phyloP scores from a whole-genome alignment of 1,140 invertebrate genomes.

The Yoshiicerus persimilis region DNA sequence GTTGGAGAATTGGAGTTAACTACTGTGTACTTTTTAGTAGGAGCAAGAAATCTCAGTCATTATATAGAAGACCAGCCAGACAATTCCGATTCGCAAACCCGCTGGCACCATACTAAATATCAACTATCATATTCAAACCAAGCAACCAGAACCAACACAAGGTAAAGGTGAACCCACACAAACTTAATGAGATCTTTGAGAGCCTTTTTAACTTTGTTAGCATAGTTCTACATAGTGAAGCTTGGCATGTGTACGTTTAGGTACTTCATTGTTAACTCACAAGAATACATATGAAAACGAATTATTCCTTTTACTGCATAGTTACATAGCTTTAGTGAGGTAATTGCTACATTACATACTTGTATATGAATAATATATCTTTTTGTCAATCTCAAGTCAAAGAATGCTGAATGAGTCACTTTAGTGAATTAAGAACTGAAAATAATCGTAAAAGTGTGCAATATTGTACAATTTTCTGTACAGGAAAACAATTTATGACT shows the following conservation, averaged over 20 bases:
- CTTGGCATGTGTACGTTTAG: too few species aligned
- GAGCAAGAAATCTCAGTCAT: not conserved
- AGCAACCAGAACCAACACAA: conserved; percentile 19
- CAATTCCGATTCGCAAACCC: not conserved
- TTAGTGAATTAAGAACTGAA: not conserved
- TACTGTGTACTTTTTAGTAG: too few species aligned
- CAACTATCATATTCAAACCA: not conserved
- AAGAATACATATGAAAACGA: not conserved
- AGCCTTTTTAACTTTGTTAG: not conserved
- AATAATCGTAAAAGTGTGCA: not conserved
- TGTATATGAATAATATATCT: too few species aligned
- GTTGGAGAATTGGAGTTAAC: not conserved
- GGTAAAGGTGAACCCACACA: conserved; percentile 3
- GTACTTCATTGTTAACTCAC: not conserved
- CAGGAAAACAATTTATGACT: not conserved
- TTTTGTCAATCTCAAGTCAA: not conserved
- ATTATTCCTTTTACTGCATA: not conserved
- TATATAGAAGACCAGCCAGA: not conserved
- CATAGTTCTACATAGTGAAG: not conserved
- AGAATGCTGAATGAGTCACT: not conserved
- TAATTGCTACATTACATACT: not conserved
- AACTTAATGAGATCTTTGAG: not conserved
- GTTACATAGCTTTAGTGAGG: not conserved
- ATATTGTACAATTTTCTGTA: not conserved
- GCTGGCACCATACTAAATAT: conserved; percentile 15